These are phyloP conservation scores for Ammodytes dubius DNA, from an alignment of 2,113 vertebrate species.

Conservation along the genomic window DNA sequence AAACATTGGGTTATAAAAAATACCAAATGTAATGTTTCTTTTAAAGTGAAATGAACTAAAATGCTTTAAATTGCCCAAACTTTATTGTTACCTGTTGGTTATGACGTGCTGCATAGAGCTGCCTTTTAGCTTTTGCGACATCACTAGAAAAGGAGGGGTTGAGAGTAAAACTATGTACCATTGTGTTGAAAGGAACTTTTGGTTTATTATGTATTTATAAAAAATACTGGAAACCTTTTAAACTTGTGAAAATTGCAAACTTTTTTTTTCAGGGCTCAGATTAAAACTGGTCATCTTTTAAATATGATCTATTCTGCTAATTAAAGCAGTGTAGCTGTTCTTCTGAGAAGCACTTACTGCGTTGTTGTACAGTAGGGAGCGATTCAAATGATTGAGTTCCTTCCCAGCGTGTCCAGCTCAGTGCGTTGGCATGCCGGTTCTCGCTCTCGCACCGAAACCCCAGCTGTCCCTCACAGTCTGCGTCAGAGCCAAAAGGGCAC, in stretches of 20 bases:
- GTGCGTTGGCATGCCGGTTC: conserved; percentile 32
- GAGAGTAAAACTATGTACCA: not conserved
- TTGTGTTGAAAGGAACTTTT: not conserved
- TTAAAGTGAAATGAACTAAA: too few relatives aligned
- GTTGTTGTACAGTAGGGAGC: not conserved
- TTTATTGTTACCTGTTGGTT: not conserved
- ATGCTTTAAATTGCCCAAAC: not conserved
- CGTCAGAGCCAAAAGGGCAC: conserved; percentile 69
- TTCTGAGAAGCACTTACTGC: not conserved
- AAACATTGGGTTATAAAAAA: not conserved
- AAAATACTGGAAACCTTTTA: not conserved
- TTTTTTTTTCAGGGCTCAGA: not conserved
- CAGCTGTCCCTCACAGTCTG: conserved; percentile 74
- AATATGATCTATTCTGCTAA: not conserved
- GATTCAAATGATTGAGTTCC: not conserved
- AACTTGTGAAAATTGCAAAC: not conserved
- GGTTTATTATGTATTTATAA: not conserved
- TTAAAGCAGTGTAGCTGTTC: not conserved
- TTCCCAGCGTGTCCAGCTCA: conserved; percentile 33
- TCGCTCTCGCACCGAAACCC: conserved; percentile 27
- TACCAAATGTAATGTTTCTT: not conserved
- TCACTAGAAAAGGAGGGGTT: not conserved
- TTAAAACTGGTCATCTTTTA: not conserved
- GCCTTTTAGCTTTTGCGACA: not conserved
- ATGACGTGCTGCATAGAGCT: not conserved